Base-by-base conservation (phyloP, 2,888 invertebrate genomes). In the Bedellia somnulentella region DNA sequence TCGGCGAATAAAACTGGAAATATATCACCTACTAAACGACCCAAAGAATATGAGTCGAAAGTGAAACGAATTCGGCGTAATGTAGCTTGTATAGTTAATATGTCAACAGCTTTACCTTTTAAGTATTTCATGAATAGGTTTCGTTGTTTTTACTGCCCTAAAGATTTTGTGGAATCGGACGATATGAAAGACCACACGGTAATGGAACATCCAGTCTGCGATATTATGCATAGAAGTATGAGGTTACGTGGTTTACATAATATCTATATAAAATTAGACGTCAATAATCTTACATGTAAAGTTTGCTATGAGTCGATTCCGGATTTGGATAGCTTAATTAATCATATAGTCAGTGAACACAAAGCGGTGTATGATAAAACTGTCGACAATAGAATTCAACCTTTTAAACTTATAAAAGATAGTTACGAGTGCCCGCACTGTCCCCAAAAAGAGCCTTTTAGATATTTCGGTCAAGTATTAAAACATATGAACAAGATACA, bases 71-170 rank as follows among this genome's bases (percentile, higher is more conserved):
- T 64, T 15, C 46, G 64, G 16, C 48, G 42, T 13, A 54, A 53
- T 27, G 47, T 71, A 11, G 57, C 61, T 1, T 54, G 49, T 14
- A 49, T 71, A 52, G 26, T 50, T 1, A 48, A 47, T 26, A 45
- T 46, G 41, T 44, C 46, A 0, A 55, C 49, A 2, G 52, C 46
- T 0, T 28, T 53, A 12, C 58, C 55, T 2, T 58, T 58, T 15
- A 51, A 50, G n/a, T 52, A 44, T 31, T 46, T 44, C 35, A 50
- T 59, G 47, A 59, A 53, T 32, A 53, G 50, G 29, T 66, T 70
- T 28, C 40, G 62, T 15, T 73, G 71, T 37, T 73, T 70, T 31
- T 73, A 66, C 35, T 73, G 73, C 34, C 41, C 64, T 0, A 54
- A 57, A 46, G 59, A 66, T 24, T 73, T 64, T 27, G 40, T 37